Evolutionary conservation across 2,113 vertebrate species (phyloP), one percentile per base, ranked within the genome.

Genomic region (Brevimyrus niger): DNA sequence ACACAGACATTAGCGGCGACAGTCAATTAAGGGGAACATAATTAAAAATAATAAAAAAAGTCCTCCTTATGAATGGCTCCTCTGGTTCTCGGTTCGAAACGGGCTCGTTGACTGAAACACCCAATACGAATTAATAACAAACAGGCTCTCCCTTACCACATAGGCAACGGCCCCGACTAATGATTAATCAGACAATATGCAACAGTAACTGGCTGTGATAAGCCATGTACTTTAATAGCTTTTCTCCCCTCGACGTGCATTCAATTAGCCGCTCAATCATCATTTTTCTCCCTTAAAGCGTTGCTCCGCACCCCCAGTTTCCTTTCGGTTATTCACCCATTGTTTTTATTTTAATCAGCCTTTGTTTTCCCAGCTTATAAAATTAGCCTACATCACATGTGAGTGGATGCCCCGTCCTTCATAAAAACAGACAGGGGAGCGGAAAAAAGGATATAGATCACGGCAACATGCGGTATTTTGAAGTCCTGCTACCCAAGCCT

Each of bases 1-100:
- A 94, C 92, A 93, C 89, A 90, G 94, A 93, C 93, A 88, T 92
- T 91, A 90, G 47, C 88, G 87, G 35, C 88, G 89, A 90, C 92
- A 93, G 87, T 94, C 95, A 95, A 96, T 95, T 95, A 96, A 94
- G 90, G 91, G 91, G 92, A 94, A 93, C 80, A 91, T 94, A 93
- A 93, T 94, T 94, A 6, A 42, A 95, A 94, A 94, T 92, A 44
- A 44, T 94, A 19, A 53, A 53, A 19, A 51, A 19, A 53, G 92
- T 90, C 83, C 91, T 94, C 55, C 65, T n/a, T 87, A 73, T 91
- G 92, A 94, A 94, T 91, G 91, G 91, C 87, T 51, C 1, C 50
- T 87, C 69, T 9, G 23, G 50, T 47, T 80, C 89, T 91, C 76
- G 61, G 69, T 73, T 87, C 48, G 61, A 48, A n/a, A 76, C 86